These are phyloP conservation scores for Plagodis dolabraria DNA, from an alignment of 2,888 invertebrate species.

Conservation along the genomic window DNA sequence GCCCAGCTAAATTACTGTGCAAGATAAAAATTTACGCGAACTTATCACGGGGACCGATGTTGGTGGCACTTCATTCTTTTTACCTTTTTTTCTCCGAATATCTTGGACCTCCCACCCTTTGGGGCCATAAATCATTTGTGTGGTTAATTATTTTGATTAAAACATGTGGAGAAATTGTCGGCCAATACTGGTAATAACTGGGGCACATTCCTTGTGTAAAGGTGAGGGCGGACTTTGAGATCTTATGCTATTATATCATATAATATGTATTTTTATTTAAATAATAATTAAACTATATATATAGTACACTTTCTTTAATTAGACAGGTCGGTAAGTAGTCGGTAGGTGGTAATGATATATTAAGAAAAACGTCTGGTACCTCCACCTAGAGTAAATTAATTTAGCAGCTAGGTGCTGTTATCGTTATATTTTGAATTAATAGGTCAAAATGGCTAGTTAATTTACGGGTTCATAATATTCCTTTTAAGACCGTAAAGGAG, in stretches of 20 bases:
- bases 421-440: no score
- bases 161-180: conserved; percentile 36
- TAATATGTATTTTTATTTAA: not conserved
- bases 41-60: conserved; percentile 42
- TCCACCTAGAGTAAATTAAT: no score
- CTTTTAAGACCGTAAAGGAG: no score
- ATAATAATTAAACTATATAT: no score
- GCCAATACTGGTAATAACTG: conserved; percentile 36
- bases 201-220: conserved; percentile 36
- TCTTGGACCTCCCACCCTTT: conserved; percentile 44
- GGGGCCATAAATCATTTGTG: conserved; percentile 71
- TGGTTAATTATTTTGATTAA: conserved; percentile 79
- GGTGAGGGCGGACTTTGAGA: conserved; percentile 15
- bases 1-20: conserved; percentile 34
- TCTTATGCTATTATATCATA: conserved; percentile 21
- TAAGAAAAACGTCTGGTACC: no score
- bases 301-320: no score
- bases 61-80: conserved; percentile 42
- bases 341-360: no score
- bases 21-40: conserved; percentile 48
- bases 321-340: no score
- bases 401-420: no score
- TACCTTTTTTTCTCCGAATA: conserved; percentile 39
- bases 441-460: no score
- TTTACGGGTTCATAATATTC: no score